These are phyloP conservation scores for Oceanites oceanicus DNA, from an alignment of 2,113 vertebrate genomes.

Conservation along the genomic window DNA sequence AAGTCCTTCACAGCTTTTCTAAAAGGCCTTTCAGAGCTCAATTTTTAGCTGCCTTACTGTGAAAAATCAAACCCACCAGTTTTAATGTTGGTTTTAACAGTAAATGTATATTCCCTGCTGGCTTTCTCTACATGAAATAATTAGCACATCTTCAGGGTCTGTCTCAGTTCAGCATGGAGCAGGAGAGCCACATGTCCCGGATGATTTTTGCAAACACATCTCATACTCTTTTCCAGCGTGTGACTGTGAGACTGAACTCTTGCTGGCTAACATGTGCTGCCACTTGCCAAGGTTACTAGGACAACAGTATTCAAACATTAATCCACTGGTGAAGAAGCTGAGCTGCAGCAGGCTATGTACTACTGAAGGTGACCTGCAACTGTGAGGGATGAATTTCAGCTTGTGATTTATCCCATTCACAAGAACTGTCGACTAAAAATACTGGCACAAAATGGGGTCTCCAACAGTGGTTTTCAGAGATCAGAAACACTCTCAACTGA, in stretches of 20 bases:
- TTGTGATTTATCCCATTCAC: not conserved
- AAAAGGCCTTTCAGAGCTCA: not conserved
- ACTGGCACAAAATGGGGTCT: not conserved
- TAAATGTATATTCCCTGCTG: not conserved
- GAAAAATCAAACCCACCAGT: not conserved
- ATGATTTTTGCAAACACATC: not conserved
- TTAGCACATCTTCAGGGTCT: not conserved
- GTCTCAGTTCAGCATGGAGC: not conserved
- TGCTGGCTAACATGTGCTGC: not conserved
- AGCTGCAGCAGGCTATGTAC: not conserved
- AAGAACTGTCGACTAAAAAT: not conserved
- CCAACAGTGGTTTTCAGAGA: not conserved
- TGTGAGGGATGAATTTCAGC: not conserved
- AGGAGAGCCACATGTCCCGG: not conserved
- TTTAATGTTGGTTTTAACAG: not conserved
- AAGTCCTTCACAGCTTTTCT: not conserved
- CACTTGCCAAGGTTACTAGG: conserved; percentile 8
- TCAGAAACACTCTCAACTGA: not conserved
- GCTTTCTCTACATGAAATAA: not conserved
- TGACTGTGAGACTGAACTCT: not conserved
- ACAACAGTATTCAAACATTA: not conserved
- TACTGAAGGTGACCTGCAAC: not conserved
- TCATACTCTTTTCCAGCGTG: not conserved
- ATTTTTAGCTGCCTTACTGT: not conserved
- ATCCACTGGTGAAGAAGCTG: not conserved